Evolutionary conservation across 2,797 vertebrate genomes (phyloP).

Genomic region (Parauchenoglanis ngamensis): DNA sequence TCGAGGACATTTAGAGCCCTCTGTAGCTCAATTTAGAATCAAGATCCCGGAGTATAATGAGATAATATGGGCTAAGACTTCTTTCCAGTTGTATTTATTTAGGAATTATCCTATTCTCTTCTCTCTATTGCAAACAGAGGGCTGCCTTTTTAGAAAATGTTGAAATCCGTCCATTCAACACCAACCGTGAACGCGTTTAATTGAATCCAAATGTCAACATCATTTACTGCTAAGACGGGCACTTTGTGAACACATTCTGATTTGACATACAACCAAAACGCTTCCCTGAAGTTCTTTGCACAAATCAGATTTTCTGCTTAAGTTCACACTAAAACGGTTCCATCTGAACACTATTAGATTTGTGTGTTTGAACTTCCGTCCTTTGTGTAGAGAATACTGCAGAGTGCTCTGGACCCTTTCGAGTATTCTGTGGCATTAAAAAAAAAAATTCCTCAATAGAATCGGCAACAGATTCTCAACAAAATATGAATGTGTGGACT

Average conservation of each 20-base stretch:
- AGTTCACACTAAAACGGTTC: background rate
- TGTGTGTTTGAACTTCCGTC: background rate
- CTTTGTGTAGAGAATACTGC: background rate
- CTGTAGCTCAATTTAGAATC: background rate
- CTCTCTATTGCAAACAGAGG: background rate
- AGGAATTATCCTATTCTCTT: background rate
- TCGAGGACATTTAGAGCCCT: background rate
- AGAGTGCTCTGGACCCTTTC: background rate
- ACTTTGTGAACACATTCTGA: background rate
- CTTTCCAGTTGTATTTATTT: background rate
- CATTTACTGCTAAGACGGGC: background rate
- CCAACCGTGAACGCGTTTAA: constrained; percentile 1
- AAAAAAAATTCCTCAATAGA: background rate
- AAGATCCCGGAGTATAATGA: background rate
- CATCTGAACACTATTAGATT: background rate
- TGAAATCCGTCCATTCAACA: background rate
- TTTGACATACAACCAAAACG: background rate
- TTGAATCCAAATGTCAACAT: constrained; percentile 21
- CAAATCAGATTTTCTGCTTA: background rate
- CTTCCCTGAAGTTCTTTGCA: background rate
- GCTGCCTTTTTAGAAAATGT: background rate
- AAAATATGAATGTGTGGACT: background rate
- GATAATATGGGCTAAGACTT: constrained; percentile 8
- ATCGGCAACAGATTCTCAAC: background rate
- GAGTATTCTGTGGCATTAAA: background rate